phyloP scores from a whole-genome alignment of 2,797 vertebrate genomes.

The Sciurus vulgaris region DNA sequence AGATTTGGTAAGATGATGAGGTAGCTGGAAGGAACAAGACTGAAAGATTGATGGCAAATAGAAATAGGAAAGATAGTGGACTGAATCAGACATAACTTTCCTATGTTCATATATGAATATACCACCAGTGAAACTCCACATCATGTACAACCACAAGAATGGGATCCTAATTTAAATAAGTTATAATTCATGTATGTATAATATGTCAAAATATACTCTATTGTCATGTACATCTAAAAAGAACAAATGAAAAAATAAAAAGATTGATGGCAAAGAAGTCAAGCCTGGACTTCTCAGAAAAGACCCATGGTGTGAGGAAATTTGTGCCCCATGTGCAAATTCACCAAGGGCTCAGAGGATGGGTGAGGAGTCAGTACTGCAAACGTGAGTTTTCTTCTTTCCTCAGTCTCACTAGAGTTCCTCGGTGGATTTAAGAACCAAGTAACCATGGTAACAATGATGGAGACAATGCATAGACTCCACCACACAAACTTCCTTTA shows the following conservation, averaged over 20 bases:
- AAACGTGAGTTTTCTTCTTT: neutral
- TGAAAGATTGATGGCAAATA: neutral
- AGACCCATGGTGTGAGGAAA: neutral
- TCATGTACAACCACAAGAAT: too few relatives aligned
- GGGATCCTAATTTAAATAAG: too few relatives aligned
- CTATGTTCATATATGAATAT: too few relatives aligned
- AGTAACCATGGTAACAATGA: neutral
- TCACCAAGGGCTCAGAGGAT: neutral
- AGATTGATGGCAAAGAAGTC: neutral
- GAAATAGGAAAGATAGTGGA: too few relatives aligned
- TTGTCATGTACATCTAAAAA: too few relatives aligned
- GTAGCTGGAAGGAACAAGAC: neutral
- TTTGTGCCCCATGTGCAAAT: neutral
- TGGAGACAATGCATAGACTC: neutral
- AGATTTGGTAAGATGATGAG: neutral
- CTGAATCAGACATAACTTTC: too few relatives aligned
- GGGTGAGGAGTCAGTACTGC: neutral
- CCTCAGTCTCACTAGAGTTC: neutral
- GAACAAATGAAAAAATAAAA: neutral
- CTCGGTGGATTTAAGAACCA: neutral
- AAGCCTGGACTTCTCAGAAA: neutral
- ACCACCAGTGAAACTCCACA: too few relatives aligned
- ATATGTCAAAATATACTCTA: too few relatives aligned
- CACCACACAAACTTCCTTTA: neutral
- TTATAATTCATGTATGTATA: too few relatives aligned